Percentiles rank a stretch among this genome's conserved stretches.
Evolutionary conservation across 2,797 vertebrate genomes (phyloP).

Genomic region (Novumbra hubbsi): DNA sequence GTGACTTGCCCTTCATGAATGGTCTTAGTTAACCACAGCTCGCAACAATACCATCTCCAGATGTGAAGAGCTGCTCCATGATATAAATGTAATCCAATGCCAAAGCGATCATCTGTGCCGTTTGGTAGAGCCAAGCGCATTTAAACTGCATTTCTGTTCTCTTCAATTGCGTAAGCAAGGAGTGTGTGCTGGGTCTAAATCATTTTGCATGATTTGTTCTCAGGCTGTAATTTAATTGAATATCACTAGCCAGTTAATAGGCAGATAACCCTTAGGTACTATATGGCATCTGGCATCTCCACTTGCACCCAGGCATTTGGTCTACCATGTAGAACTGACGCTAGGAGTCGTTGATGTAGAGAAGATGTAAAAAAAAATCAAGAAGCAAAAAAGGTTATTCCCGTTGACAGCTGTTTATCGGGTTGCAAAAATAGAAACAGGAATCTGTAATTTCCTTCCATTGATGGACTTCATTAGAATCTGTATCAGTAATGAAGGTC

Average conservation of each 20-base stretch:
- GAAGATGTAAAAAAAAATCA: constrained; percentile 33
- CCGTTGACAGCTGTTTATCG: not conserved
- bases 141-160: constrained; percentile 70
- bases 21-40: constrained; percentile 29
- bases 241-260: constrained; percentile 79
- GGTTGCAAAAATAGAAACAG: constrained; percentile 41
- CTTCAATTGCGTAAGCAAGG: constrained; percentile 76
- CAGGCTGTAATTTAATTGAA: constrained; percentile 77
- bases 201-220: constrained; percentile 70
- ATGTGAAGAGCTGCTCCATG: constrained; percentile 44
- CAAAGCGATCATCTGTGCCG: constrained; percentile 54
- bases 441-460: constrained; percentile 72
- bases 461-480: constrained; percentile 79
- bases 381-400: not conserved
- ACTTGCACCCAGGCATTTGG: constrained; percentile 82
- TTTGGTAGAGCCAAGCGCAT: constrained; percentile 60
- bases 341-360: constrained; percentile 75
- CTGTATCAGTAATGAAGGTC: constrained; percentile 76
- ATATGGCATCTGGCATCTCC: constrained; percentile 80
- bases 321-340: constrained; percentile 79
- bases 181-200: constrained; percentile 72
- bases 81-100: constrained; percentile 52
- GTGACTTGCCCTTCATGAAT: constrained; percentile 27
- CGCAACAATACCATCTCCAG: constrained; percentile 39
- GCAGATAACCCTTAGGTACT: constrained; percentile 78